These are phyloP conservation scores for Coracias cyanogaster DNA, from an alignment of 2,797 vertebrate species.

Conservation along the genomic window DNA sequence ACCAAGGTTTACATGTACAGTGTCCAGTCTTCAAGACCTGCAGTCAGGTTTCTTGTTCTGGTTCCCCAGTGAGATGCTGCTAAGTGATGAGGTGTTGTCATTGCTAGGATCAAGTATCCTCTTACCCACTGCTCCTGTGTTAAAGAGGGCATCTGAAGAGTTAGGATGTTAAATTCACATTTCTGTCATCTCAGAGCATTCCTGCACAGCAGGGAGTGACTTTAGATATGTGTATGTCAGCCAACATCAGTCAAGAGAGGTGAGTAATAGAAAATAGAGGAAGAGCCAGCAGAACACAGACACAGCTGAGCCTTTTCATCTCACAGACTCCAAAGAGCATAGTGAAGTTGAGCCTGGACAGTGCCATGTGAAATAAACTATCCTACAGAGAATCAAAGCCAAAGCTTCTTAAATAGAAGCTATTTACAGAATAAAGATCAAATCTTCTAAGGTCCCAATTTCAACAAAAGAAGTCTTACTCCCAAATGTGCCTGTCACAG, in stretches of 20 bases:
- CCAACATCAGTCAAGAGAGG: conserved; percentile 15
- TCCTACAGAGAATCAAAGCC: not conserved
- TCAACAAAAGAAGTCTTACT: not conserved
- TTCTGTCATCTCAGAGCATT: not conserved
- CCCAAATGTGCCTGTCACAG: not conserved
- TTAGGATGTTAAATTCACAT: not conserved
- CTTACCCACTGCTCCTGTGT: not conserved
- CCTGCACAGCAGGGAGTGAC: not conserved
- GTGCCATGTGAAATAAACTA: not conserved
- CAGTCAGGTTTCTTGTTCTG: not conserved
- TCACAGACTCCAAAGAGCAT: conserved; percentile 29
- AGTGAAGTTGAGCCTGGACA: not conserved
- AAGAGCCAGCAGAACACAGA: not conserved
- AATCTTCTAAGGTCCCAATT: not conserved
- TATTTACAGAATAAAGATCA: not conserved
- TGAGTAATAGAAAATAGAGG: not conserved
- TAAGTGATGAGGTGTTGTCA: not conserved
- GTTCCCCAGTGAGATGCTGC: not conserved
- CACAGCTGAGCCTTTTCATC: conserved; percentile 31
- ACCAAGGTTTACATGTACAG: not conserved
- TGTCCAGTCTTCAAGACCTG: not conserved
- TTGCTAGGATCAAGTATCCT: not conserved
- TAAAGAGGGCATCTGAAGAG: not conserved
- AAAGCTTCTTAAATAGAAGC: not conserved
- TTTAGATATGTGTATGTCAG: not conserved